phyloP scores from a whole-genome alignment of 2,113 vertebrate genomes.

The Cariama cristata region DNA sequence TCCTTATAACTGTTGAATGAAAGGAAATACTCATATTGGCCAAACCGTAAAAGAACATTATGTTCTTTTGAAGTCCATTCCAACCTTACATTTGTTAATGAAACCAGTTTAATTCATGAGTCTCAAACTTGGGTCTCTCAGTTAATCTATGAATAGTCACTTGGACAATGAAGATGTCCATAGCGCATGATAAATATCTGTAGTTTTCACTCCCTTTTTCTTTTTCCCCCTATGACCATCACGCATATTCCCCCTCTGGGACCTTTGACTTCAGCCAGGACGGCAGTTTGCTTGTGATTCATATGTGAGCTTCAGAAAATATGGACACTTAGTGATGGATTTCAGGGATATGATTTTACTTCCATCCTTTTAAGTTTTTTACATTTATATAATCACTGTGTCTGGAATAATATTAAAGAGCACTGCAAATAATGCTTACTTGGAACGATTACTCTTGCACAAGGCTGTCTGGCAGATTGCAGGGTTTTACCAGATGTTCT shows the following conservation, averaged over 20 bases:
- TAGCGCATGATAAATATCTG: background rate
- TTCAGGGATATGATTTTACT: background rate
- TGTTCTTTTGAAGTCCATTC: background rate
- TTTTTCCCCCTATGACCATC: background rate
- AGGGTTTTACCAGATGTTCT: constrained; percentile 31
- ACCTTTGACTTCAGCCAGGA: background rate
- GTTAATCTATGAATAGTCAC: background rate
- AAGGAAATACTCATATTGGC: background rate
- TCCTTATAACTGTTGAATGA: background rate
- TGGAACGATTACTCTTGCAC: background rate
- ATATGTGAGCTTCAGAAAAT: constrained; percentile 19
- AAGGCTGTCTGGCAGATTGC: constrained; percentile 17
- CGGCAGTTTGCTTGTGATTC: constrained; percentile 22
- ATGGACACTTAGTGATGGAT: background rate
- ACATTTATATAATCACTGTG: background rate
- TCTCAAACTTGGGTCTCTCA: background rate
- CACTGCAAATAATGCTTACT: background rate
- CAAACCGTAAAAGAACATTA: background rate
- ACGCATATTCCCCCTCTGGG: background rate
- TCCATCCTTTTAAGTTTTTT: background rate
- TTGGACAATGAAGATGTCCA: background rate
- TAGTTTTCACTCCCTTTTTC: background rate
- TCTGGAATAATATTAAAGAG: constrained; percentile 5
- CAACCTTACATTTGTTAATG: background rate
- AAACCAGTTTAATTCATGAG: background rate